phyloP scores from a whole-genome alignment of 2,113 vertebrate genomes.

The Hydropotes inermis region DNA sequence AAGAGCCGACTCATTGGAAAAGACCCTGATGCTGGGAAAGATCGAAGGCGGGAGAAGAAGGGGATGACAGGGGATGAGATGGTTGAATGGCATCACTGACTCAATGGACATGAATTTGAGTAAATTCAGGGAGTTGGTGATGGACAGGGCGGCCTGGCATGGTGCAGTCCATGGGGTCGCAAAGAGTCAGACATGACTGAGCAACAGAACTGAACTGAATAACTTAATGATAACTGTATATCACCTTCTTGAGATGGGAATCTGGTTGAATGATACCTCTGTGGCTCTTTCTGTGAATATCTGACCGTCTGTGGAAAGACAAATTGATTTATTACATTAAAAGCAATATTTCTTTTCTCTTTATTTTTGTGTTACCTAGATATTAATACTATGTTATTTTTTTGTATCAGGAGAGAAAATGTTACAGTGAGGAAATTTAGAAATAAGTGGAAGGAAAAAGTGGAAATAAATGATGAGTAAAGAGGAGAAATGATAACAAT shows the following conservation, averaged over 20 bases:
- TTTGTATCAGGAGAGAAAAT: not conserved
- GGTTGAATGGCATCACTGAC: not conserved
- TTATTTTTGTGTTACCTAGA: not conserved
- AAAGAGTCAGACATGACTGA: not conserved
- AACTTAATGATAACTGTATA: not conserved
- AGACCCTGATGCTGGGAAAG: not conserved
- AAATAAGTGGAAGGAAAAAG: not conserved
- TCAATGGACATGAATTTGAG: not conserved
- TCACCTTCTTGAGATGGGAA: not conserved
- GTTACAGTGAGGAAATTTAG: not conserved
- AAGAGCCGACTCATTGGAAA: not conserved
- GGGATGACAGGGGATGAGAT: not conserved
- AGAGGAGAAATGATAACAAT: not conserved
- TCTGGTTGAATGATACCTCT: not conserved
- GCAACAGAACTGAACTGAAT: not conserved
- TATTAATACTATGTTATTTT: constrained; percentile 29
- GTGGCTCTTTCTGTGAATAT: not conserved
- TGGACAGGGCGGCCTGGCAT: not conserved
- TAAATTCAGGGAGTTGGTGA: not conserved
- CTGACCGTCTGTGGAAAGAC: not conserved
- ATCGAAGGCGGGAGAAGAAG: not conserved
- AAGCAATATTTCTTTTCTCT: not conserved
- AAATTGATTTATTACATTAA: not conserved
- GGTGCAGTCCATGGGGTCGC: not conserved
- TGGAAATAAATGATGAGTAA: not conserved